These are phyloP conservation scores for Prenolepis imparis DNA, from an alignment of 2,888 invertebrate species.

Conservation along the genomic window DNA sequence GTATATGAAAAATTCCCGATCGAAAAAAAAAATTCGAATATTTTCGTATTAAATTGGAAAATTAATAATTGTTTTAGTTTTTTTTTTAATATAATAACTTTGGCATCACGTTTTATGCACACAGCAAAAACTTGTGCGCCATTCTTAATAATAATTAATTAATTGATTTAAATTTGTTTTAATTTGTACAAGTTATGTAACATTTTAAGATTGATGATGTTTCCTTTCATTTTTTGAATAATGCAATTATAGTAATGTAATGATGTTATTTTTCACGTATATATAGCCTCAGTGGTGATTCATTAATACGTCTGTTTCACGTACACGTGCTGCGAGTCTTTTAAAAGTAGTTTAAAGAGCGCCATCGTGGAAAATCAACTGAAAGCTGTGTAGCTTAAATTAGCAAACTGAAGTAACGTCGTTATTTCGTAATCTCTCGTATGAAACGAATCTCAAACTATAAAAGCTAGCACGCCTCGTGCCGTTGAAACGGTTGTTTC, in stretches of 20 bases:
- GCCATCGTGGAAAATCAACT: not conserved
- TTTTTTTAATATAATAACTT: not conserved
- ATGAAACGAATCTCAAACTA: constrained; percentile 1
- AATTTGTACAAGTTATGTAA: not conserved
- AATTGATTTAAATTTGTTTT: not conserved
- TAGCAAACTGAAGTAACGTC: constrained; percentile 4
- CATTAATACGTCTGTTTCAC: not conserved
- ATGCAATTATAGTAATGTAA: not conserved
- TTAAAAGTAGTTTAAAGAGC: not conserved
- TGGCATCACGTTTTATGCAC: not conserved
- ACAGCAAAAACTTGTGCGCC: not conserved
- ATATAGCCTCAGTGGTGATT: not conserved
- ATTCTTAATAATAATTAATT: not conserved
- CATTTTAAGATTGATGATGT: not conserved
- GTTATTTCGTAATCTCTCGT: constrained; percentile 25
- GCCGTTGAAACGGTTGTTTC: not conserved
- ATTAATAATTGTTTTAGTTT: not conserved
- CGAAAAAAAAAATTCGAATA: not conserved
- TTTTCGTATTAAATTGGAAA: not conserved
- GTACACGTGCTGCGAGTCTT: not conserved
- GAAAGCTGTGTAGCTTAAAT: not conserved
- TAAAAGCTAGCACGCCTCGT: not conserved
- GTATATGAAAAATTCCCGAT: constrained; percentile 4
- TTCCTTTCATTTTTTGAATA: not conserved
- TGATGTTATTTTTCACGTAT: not conserved